Conservation (phyloP, 2,113 vertebrate species). For the Caracal caracal region DNA sequence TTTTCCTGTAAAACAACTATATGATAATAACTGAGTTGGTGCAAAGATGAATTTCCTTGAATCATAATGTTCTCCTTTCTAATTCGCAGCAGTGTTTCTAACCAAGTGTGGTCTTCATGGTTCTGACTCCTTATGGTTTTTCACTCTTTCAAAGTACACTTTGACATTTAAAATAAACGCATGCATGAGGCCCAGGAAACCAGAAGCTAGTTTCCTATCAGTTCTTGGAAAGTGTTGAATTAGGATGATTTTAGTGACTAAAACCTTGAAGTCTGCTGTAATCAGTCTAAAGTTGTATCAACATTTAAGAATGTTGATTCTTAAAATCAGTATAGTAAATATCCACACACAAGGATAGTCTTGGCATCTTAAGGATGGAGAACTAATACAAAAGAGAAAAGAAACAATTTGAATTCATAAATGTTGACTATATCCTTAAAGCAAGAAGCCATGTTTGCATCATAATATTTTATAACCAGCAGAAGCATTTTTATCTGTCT, state of each 20-base stretch:
- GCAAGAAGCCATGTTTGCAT: conserved; percentile 28
- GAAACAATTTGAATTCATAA: not conserved
- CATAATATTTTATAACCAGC: not conserved
- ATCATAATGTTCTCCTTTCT: conserved; percentile 13
- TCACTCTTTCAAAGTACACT: not conserved
- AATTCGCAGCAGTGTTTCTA: not conserved
- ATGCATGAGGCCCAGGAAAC: not conserved
- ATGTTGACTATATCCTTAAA: conserved; percentile 12
- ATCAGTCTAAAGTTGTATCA: not conserved
- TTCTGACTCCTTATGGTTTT: not conserved
- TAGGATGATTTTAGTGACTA: not conserved
- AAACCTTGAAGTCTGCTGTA: not conserved
- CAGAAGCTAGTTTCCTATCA: not conserved
- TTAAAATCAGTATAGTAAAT: conserved; percentile 27
- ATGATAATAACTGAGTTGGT: not conserved
- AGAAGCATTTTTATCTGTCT: conserved; percentile 18
- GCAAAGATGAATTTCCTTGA: not conserved
- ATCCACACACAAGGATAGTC: not conserved
- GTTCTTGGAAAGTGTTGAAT: not conserved
- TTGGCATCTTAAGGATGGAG: not conserved
- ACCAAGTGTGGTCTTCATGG: not conserved
- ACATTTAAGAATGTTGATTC: conserved; percentile 4
- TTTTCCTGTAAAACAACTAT: not conserved
- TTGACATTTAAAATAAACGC: not conserved
- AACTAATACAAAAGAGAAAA: not conserved